Evolutionary conservation across 2,113 vertebrate genomes (phyloP), one percentile per base, ranked within the genome.

Genomic region (Talpa occidentalis): DNA sequence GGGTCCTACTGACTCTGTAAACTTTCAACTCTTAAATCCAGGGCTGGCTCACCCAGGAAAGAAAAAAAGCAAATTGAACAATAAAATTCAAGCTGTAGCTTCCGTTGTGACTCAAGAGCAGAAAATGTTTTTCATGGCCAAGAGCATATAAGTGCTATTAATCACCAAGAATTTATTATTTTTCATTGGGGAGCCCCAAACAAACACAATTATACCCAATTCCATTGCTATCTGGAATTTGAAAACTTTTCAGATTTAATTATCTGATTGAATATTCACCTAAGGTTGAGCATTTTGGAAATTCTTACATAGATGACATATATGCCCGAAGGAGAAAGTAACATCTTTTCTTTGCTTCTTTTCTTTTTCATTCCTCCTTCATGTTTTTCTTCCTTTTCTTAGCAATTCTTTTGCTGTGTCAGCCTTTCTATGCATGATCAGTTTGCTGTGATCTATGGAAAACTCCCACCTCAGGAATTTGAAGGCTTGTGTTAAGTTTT

Each of bases 71-170:
- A 77, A 98, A 97, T 66, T 80, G 92, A 96, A 97, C 97, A 97
- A 93, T 97, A 98, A 98, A 98, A 97, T 97, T 96, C 94, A 96
- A 98, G 97, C 95, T 94, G 85, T 94, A 96, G 96, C 97, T 98
- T 98, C 97, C 96, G 91, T 98, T 97, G 97, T 98, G 97, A 98
- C 95, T 98, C 96, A 97, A 97, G 88, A 97, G 97, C 97, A 98
- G 97, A 98, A 98, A 98, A 97, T 96, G 96, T 98, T 98, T 98
- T 97, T 96, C 97, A 97, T 98, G 94, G 94, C 97, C 96, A 97
- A 97, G 85, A 96, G 95, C 92, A 96, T 95, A 96, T 95, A 98
- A 98, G 96, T 96, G 95, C 86, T 96, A 97, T 97, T 97, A 98
- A 98, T 98, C 97, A 97, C 88, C 21, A 72, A 90, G 91, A 92